phyloP scores from a whole-genome alignment of 1,140 invertebrate genomes.

The Frieseomelitta varia region DNA sequence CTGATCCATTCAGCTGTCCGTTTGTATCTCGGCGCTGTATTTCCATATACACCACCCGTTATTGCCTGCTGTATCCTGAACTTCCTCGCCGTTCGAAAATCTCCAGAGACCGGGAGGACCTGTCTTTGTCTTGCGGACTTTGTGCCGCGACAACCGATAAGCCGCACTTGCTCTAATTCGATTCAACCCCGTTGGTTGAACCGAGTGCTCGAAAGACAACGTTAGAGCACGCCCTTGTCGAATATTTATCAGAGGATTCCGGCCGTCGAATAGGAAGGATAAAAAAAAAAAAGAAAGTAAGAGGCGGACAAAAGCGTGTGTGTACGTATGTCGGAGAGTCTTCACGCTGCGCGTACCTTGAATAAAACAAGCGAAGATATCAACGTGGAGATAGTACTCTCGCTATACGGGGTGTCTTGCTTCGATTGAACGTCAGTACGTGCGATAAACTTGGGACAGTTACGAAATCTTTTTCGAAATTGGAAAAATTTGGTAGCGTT shows the following conservation, averaged over 20 bases:
- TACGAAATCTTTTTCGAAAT: no score
- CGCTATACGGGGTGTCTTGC: neutral
- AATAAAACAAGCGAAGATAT: constrained; percentile 48
- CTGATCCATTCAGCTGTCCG: neutral
- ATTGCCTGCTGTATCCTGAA: neutral
- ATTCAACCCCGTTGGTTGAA: neutral
- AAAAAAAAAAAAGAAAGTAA: neutral
- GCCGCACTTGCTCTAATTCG: constrained; percentile 7
- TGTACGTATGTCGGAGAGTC: constrained; percentile 12
- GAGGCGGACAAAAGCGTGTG: neutral
- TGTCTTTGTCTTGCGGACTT: constrained; percentile 3
- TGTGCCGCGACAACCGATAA: neutral
- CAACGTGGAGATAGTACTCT: neutral
- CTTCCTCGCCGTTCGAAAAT: neutral
- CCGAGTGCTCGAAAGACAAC: no score
- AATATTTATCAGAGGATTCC: constrained; percentile 48
- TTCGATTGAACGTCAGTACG: no score
- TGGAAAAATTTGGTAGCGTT: no score
- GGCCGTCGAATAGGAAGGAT: neutral
- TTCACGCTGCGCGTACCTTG: constrained; percentile 21
- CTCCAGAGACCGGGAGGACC: neutral
- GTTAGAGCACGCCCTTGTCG: constrained; percentile 1
- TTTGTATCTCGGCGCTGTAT: neutral
- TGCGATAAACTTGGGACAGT: no score
- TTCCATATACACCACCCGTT: neutral